phyloP scores from a whole-genome alignment of 2,797 vertebrate genomes.

The Pygocentrus nattereri region DNA sequence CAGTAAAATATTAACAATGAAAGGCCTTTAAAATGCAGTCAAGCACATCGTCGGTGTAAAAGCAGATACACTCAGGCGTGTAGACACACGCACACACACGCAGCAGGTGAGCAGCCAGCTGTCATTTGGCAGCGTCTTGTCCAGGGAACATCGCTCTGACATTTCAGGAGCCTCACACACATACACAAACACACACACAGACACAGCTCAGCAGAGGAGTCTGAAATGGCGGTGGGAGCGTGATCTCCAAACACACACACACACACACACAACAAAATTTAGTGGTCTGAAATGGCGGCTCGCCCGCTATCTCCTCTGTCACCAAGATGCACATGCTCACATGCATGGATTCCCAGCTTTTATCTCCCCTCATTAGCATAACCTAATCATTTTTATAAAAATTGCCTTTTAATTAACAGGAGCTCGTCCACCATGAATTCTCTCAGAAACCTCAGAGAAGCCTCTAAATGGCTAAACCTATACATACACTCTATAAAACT shows the following conservation, averaged over 20 bases:
- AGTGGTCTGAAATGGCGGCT: slow-evolving; percentile 85
- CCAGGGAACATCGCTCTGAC: slow-evolving; percentile 86
- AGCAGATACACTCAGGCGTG: slow-evolving; percentile 46
- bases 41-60: slow-evolving; percentile 42
- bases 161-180: slow-evolving; percentile 82
- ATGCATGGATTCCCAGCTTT: slow-evolving; percentile 64
- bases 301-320: slow-evolving; percentile 76
- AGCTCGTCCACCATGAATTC: slow-evolving; percentile 66
- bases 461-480: not conserved
- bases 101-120: slow-evolving; percentile 86
- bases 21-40: slow-evolving; percentile 31
- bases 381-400: slow-evolving; percentile 81
- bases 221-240: slow-evolving; percentile 60
- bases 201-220: slow-evolving; percentile 47
- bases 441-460: slow-evolving; percentile 44
- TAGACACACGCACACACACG: slow-evolving; percentile 64
- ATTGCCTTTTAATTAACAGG: slow-evolving; percentile 81
- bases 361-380: slow-evolving; percentile 80
- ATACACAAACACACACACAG: slow-evolving; percentile 40
- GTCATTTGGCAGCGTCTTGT: slow-evolving; percentile 84
- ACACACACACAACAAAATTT: slow-evolving; percentile 77
- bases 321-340: slow-evolving; percentile 32
- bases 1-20: not conserved
- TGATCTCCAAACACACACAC: slow-evolving; percentile 62
- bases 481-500: not conserved